Evolutionary conservation across 2,797 vertebrate species (phyloP).

Genomic region (Xenentodon cancila): DNA sequence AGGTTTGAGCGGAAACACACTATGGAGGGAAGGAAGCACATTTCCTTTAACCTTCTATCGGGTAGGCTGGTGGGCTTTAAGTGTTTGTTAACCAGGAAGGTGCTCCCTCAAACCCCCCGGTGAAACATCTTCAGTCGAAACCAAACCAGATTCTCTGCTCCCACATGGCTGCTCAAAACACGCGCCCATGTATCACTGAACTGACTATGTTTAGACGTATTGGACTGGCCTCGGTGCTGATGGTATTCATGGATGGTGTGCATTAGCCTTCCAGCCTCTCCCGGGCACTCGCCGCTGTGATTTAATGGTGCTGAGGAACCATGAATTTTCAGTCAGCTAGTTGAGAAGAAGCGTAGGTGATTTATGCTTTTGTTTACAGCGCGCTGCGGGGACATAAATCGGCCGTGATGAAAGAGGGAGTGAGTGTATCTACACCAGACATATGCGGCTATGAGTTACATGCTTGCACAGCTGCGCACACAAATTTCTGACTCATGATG

Average conservation of each 20-base stretch:
- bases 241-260: slow-evolving; percentile 62
- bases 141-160: slow-evolving; percentile 9
- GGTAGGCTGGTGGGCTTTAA: slow-evolving; percentile 13
- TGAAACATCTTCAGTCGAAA: slow-evolving; percentile 8
- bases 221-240: slow-evolving; percentile 41
- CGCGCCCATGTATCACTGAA: slow-evolving; percentile 46
- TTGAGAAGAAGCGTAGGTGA: slow-evolving; percentile 50
- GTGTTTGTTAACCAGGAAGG: slow-evolving; percentile 32
- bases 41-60: slow-evolving; percentile 41
- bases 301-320: slow-evolving; percentile 56
- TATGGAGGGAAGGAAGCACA: slow-evolving; percentile 19
- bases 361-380: slow-evolving; percentile 70
- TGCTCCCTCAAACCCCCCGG: slow-evolving; percentile 4
- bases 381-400: slow-evolving; percentile 49
- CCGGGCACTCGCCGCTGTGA: slow-evolving; percentile 50
- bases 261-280: slow-evolving; percentile 53
- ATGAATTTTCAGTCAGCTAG: slow-evolving; percentile 66
- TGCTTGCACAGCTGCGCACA: neutral
- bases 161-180: slow-evolving; percentile 6
- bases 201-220: slow-evolving; percentile 53
- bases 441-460: slow-evolving; percentile 1
- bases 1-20: neutral
- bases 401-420: slow-evolving; percentile 35
- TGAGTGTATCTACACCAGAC: slow-evolving; percentile 20
- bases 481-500: slow-evolving; percentile 12